phyloP scores from a whole-genome alignment of 2,888 invertebrate species.

The Cryptus viduatorius region DNA sequence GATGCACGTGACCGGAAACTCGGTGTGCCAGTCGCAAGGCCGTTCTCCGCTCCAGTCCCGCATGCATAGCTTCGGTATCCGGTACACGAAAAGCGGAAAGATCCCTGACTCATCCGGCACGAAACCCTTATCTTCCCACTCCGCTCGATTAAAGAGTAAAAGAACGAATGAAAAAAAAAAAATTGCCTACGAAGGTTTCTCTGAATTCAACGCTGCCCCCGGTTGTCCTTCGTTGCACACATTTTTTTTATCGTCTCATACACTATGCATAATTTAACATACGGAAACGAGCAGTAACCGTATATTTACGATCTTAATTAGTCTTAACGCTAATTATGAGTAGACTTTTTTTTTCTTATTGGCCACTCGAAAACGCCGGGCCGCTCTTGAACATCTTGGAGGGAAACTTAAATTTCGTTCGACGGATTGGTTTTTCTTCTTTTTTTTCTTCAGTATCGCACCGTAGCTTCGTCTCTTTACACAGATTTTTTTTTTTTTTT shows the following conservation, averaged over 20 bases:
- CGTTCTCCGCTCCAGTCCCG: background rate
- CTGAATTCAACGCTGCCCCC: conserved; percentile 39
- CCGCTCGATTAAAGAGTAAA: background rate
- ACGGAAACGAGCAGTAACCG: conserved; percentile 2
- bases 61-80: conserved; percentile 34
- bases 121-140: conserved; percentile 23
- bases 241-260: conserved; percentile 12
- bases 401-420: conserved; percentile 73
- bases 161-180: background rate
- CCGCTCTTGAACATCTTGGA: conserved; percentile 71
- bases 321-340: conserved; percentile 35
- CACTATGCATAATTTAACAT: conserved; percentile 27
- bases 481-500: conserved; percentile 26
- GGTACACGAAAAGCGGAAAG: conserved; percentile 26
- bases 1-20: conserved; percentile 60
- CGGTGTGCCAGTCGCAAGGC: conserved; percentile 26
- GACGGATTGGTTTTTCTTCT: conserved; percentile 67
- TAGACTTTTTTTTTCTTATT: conserved; percentile 53
- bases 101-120: conserved; percentile 27
- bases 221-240: conserved; percentile 65
- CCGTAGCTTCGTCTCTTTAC: conserved; percentile 31
- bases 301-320: conserved; percentile 20
- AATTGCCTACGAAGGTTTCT: conserved; percentile 1
- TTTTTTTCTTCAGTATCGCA: conserved; percentile 17
- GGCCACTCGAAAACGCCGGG: conserved; percentile 74